Percentiles rank a stretch among this genome's conserved stretches.
Conservation (phyloP, 2,888 invertebrate genomes). For the Branchipolynoe longqiensis region DNA sequence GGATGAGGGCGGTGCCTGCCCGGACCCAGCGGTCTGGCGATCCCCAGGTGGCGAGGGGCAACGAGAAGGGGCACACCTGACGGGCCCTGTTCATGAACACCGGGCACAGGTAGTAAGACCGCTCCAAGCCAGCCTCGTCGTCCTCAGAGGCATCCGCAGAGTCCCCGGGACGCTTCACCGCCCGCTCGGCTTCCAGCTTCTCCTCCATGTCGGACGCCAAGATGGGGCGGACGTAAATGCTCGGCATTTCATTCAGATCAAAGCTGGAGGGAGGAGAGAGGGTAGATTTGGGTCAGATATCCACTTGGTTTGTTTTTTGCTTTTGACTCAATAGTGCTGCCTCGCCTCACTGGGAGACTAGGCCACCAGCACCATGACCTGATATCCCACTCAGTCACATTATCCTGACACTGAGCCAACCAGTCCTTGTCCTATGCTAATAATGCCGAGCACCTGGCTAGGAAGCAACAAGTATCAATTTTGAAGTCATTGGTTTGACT, state of each 20-base stretch:
- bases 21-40: slow-evolving; percentile 74
- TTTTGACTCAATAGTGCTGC: no score
- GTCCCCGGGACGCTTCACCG: no score
- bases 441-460: no score
- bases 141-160: slow-evolving; percentile 20
- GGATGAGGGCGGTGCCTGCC: slow-evolving; percentile 74
- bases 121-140: slow-evolving; percentile 7
- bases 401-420: no score
- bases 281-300: no score
- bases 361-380: no score
- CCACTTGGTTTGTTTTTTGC: no score
- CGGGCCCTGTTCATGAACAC: slow-evolving; percentile 79
- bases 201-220: slow-evolving; percentile 64
- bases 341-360: no score
- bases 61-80: slow-evolving; percentile 72
- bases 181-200: neutral
- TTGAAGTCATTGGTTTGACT: no score
- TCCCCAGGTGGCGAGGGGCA: slow-evolving; percentile 73
- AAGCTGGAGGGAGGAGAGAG: slow-evolving; percentile 65
- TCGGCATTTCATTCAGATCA: slow-evolving; percentile 71
- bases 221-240: slow-evolving; percentile 73
- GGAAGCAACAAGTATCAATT: no score
- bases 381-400: no score
- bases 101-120: slow-evolving; percentile 73
- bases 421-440: no score